A percentile compares a stretch with the other conserved stretches of the same genome.
phyloP scores from a whole-genome alignment of 1,140 invertebrate species.

The Drosophila sechellia region DNA sequence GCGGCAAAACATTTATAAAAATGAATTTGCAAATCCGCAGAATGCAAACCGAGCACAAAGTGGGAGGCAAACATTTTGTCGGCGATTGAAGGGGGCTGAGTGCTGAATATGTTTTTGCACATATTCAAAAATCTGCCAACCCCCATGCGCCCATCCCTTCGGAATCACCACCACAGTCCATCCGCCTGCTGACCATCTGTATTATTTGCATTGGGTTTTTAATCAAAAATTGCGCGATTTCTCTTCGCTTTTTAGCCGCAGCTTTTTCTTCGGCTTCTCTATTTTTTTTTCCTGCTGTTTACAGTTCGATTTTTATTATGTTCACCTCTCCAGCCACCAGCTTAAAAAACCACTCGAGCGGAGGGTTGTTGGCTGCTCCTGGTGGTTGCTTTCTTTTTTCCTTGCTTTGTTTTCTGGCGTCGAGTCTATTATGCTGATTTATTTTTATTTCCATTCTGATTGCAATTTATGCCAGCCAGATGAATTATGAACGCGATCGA shows the following conservation, averaged over 20 bases:
- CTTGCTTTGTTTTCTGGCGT: slow-evolving; percentile 25
- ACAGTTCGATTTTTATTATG: slow-evolving; percentile 60
- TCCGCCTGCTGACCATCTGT: slow-evolving; percentile 42
- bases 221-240: slow-evolving; percentile 70
- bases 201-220: slow-evolving; percentile 75
- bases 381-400: slow-evolving; percentile 49
- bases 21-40: slow-evolving; percentile 75
- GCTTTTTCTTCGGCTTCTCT: slow-evolving; percentile 24
- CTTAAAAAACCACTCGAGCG: slow-evolving; percentile 31
- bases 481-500: slow-evolving; percentile 67
- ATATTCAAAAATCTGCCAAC: slow-evolving; percentile 32
- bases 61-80: slow-evolving; percentile 65
- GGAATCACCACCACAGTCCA: not conserved
- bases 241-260: slow-evolving; percentile 39
- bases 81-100: not conserved
- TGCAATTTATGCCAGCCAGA: slow-evolving; percentile 73
- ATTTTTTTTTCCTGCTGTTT: slow-evolving; percentile 31
- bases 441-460: slow-evolving; percentile 78
- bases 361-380: slow-evolving; percentile 58
- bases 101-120: slow-evolving; percentile 56
- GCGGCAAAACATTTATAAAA: slow-evolving; percentile 78
- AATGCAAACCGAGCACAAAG: slow-evolving; percentile 64
- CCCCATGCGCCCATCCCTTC: not conserved
- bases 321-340: slow-evolving; percentile 16
- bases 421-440: slow-evolving; percentile 80